A percentile compares a stretch with the other conserved stretches of the same genome.
Conservation (phyloP, 1,140 invertebrate species). For the Drosophila ambigua region DNA sequence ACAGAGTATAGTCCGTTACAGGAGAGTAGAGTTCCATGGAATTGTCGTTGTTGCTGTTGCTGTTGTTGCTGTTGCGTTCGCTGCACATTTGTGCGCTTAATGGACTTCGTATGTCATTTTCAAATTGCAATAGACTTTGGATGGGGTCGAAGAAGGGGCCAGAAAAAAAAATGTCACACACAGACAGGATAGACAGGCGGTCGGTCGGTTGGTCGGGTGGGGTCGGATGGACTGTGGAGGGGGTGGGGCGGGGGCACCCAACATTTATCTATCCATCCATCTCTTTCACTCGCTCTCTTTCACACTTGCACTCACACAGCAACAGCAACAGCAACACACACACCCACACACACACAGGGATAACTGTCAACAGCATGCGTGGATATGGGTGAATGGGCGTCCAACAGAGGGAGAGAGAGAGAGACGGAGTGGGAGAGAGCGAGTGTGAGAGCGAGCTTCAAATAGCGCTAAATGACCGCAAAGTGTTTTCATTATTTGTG, state of each 20-base stretch:
- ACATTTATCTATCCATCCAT: constrained; percentile 50
- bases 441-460: constrained; percentile 53
- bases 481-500: constrained; percentile 82
- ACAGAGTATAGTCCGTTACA: no score
- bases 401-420: no score
- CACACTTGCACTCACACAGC: constrained; percentile 19
- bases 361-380: constrained; percentile 63
- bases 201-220: constrained; percentile 2
- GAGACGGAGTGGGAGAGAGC: neutral
- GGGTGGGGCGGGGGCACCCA: constrained; percentile 15
- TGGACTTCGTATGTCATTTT: constrained; percentile 82
- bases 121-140: constrained; percentile 80
- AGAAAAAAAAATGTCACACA: constrained; percentile 73
- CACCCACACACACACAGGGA: constrained; percentile 11
- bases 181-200: constrained; percentile 41
- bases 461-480: constrained; percentile 82
- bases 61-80: constrained; percentile 50
- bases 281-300: constrained; percentile 9
- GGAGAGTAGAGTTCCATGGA: constrained; percentile 22
- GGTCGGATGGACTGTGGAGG: neutral
- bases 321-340: constrained; percentile 4
- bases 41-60: constrained; percentile 32
- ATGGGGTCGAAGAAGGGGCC: constrained; percentile 41
- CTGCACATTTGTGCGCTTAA: constrained; percentile 73
- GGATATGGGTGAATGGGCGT: constrained; percentile 12